A percentile compares a stretch with the other conserved stretches of the same genome.
Conservation (phyloP, 1,140 invertebrate species). For the Lordiphosa clarofinis region DNA sequence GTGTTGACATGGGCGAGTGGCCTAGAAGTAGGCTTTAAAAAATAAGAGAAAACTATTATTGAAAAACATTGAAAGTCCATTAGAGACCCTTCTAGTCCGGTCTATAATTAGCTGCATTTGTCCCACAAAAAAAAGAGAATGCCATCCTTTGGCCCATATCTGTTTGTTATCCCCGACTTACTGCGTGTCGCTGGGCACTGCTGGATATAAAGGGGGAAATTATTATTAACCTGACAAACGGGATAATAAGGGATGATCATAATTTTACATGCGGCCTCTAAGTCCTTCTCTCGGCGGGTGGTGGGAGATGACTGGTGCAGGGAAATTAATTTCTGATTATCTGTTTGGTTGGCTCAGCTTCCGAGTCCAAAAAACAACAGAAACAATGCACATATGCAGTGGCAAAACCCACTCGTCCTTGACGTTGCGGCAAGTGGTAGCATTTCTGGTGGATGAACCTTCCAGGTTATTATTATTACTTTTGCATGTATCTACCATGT, state of each 20-base stretch:
- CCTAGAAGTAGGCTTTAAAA: too few relatives aligned
- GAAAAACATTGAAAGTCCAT: conserved; percentile 69
- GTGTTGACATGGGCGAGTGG: too few relatives aligned
- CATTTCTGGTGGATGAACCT: conserved; percentile 54
- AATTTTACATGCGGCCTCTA: conserved; percentile 76
- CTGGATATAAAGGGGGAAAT: conserved; percentile 18
- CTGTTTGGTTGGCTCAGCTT: conserved; percentile 61
- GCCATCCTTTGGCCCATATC: conserved; percentile 18
- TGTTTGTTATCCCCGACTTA: conserved; percentile 26
- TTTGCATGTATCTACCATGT: conserved; percentile 54
- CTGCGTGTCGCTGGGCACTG: too few relatives aligned
- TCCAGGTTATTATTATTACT: conserved; percentile 70
- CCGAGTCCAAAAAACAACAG: conserved; percentile 5
- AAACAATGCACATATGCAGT: conserved; percentile 58
- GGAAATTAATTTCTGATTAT: conserved; percentile 79
- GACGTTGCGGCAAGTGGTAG: conserved; percentile 58
- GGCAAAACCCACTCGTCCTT: conserved; percentile 56
- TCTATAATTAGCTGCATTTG: conserved; percentile 71
- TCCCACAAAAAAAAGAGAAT: conserved; percentile 22
- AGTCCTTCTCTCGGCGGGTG: too few relatives aligned
- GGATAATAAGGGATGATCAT: conserved; percentile 79
- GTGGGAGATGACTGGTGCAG: conserved; percentile 44
- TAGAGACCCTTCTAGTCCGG: conserved; percentile 29
- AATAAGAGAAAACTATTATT: not conserved
- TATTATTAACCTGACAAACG: conserved; percentile 72